Percentiles rank a stretch among this genome's conserved stretches.
Evolutionary conservation across 2,113 vertebrate genomes (phyloP).

Genomic region (Aegotheles bennettii): DNA sequence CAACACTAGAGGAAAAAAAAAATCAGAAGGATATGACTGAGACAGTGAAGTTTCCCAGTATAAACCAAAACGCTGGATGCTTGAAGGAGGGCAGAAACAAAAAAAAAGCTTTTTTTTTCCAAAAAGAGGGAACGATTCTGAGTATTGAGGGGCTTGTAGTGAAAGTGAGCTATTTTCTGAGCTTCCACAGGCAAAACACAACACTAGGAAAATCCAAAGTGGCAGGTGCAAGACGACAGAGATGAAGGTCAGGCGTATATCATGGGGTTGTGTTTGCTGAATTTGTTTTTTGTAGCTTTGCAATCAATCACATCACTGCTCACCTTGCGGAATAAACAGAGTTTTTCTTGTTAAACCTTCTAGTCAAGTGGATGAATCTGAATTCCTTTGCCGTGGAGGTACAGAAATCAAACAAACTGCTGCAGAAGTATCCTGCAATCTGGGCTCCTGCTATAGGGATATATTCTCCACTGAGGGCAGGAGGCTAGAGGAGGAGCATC

Average conservation of each 20-base stretch:
- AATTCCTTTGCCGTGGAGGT: not conserved
- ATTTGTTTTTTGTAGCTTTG: not conserved
- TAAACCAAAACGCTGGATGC: not conserved
- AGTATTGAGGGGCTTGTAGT: not conserved
- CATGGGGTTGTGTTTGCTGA: too few species aligned
- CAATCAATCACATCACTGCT: not conserved
- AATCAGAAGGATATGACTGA: rapidly evolving
- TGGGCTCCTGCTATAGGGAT: rapidly evolving
- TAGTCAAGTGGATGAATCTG: not conserved
- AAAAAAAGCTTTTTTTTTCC: not conserved
- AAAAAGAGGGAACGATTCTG: not conserved
- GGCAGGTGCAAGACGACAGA: not conserved
- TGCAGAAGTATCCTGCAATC: not conserved
- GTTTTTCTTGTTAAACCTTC: not conserved
- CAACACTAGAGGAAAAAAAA: not conserved
- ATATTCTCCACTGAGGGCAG: not conserved
- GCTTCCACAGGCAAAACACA: not conserved
- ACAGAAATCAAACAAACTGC: not conserved
- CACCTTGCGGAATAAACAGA: not conserved
- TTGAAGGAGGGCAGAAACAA: not conserved
- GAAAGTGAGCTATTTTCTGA: not conserved
- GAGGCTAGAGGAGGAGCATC: not conserved
- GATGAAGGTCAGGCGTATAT: not conserved
- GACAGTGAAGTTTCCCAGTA: too few species aligned
- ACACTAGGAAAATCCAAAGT: not conserved